phyloP scores from a whole-genome alignment of 2,113 vertebrate species.

The Crypturellus undulatus region DNA sequence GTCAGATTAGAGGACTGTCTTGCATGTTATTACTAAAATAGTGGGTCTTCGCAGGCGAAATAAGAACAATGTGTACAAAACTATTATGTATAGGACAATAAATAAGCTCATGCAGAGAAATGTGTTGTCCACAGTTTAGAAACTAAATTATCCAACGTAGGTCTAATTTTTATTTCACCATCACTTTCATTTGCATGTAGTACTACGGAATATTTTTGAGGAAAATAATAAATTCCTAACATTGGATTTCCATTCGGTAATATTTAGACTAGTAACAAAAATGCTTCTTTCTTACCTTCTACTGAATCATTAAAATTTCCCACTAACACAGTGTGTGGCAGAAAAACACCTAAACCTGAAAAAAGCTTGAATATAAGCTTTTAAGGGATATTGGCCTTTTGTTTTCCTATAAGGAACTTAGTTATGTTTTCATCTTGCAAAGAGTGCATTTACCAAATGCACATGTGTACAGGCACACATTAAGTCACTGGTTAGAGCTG shows the following conservation, averaged over 20 bases:
- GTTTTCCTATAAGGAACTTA: background rate
- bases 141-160: accelerated
- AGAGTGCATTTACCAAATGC: background rate
- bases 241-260: background rate
- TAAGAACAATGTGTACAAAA: background rate
- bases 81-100: background rate
- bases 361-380: background rate
- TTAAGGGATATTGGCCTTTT: background rate
- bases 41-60: background rate
- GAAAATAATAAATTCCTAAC: background rate
- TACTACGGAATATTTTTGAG: background rate
- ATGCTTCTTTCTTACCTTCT: background rate
- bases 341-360: background rate
- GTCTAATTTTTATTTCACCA: background rate
- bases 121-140: background rate
- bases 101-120: background rate
- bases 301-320: background rate
- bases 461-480: background rate
- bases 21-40: background rate
- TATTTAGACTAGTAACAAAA: background rate
- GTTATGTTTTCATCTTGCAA: background rate
- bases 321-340: background rate
- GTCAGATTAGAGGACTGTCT: background rate
- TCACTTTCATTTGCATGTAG: background rate
- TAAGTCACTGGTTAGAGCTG: background rate